Percentiles rank a stretch among this genome's conserved stretches.
phyloP scores from a whole-genome alignment of 1,140 invertebrate species.

The Bombus pascuorum region DNA sequence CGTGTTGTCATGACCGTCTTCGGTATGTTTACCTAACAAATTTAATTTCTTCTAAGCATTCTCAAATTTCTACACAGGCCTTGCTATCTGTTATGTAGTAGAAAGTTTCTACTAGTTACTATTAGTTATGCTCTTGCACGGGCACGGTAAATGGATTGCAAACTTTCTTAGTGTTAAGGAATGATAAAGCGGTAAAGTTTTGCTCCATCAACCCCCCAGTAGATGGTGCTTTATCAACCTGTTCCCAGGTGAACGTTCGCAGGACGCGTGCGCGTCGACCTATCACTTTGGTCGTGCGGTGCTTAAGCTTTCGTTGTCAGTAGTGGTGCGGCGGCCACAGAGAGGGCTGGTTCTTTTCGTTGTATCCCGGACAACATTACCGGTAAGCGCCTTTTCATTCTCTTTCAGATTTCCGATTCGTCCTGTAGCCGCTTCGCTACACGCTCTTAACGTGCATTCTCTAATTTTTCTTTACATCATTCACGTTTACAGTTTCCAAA shows the following conservation, averaged over 20 bases:
- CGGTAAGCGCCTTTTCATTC: conserved; percentile 31
- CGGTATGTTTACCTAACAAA: too few relatives aligned
- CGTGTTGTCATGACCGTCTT: too few relatives aligned
- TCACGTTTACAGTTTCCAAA: neutral
- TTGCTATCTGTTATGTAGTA: too few relatives aligned
- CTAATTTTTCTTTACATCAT: neutral
- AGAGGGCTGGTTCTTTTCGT: conserved; percentile 2
- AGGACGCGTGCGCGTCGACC: conserved; percentile 29
- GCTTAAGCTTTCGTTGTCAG: conserved; percentile 5
- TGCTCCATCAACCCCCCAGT: neutral
- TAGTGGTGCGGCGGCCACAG: conserved; percentile 44
- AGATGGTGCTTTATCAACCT: conserved; percentile 8
- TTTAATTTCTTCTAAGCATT: too few relatives aligned
- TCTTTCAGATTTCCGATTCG: neutral
- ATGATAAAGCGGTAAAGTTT: conserved; percentile 7
- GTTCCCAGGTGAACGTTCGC: conserved; percentile 6
- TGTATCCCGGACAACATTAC: conserved; percentile 5
- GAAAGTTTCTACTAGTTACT: too few relatives aligned
- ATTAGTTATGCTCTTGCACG: neutral
- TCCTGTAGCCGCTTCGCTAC: neutral
- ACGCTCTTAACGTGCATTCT: neutral
- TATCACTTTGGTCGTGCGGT: conserved; percentile 17
- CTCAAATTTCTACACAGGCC: too few relatives aligned
- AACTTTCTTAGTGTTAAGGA: conserved; percentile 1
- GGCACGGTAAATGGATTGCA: neutral